phyloP scores from a whole-genome alignment of 2,797 vertebrate genomes.

The Ara ararauna region DNA sequence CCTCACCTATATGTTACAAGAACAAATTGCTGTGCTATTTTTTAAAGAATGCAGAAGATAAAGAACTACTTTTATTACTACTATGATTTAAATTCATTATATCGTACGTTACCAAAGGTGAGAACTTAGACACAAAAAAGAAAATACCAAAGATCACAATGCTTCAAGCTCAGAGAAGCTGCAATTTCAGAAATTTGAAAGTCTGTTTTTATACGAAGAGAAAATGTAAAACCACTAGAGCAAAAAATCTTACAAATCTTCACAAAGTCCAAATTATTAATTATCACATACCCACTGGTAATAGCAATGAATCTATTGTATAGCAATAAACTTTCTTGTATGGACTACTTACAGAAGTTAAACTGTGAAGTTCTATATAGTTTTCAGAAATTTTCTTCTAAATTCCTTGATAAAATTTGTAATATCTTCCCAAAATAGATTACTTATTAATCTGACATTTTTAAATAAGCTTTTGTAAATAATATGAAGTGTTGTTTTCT shows the following conservation, averaged over 20 bases:
- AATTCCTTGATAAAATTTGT: not conserved
- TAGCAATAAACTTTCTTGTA: not conserved
- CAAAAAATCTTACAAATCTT: not conserved
- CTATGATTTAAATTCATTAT: not conserved
- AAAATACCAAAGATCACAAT: not conserved
- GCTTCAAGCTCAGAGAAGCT: not conserved
- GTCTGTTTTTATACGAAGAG: not conserved
- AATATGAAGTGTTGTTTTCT: not conserved
- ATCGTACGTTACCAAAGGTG: not conserved
- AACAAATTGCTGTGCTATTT: not conserved
- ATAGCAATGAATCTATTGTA: not conserved
- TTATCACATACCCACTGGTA: not conserved
- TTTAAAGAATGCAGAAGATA: not conserved
- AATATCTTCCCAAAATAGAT: not conserved
- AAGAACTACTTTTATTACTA: not conserved
- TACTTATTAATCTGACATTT: not conserved
- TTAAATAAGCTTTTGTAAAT: slow-evolving; percentile 2
- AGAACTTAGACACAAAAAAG: not conserved
- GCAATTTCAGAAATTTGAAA: not conserved
- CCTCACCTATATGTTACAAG: not conserved
- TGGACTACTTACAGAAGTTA: not conserved
- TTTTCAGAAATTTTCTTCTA: not conserved
- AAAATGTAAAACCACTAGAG: not conserved
- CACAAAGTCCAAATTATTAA: not conserved
- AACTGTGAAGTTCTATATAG: not conserved